These are phyloP conservation scores for Hydrochoerus hydrochaeris DNA, from an alignment of 2,113 vertebrate species.

Conservation along the genomic window DNA sequence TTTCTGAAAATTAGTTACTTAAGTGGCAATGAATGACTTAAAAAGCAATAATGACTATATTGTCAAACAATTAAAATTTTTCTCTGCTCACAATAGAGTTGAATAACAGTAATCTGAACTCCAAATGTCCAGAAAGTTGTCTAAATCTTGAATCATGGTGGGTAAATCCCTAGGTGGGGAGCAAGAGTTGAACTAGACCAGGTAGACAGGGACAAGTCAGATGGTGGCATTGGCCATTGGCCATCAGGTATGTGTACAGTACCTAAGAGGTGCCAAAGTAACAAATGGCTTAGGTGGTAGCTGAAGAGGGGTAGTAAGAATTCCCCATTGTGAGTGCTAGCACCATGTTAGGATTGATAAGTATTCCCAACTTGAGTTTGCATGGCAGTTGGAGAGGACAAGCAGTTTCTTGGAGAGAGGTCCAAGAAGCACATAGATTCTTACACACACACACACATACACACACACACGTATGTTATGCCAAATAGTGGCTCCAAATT, in stretches of 20 bases:
- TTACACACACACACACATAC: neutral
- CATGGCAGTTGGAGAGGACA: neutral
- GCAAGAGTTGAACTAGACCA: neutral
- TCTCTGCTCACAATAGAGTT: neutral
- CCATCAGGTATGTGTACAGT: neutral
- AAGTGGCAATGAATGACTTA: neutral
- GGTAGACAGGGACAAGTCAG: neutral
- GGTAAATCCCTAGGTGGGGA: neutral
- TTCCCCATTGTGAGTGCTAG: neutral
- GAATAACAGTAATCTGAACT: neutral
- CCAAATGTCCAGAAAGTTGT: neutral
- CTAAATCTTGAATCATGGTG: constrained; percentile 14
- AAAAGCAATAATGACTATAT: constrained; percentile 13
- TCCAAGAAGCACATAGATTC: neutral
- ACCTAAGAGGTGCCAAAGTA: neutral
- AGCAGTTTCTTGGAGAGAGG: neutral
- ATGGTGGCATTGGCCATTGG: neutral
- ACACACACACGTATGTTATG: too few species aligned
- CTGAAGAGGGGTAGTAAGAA: neutral
- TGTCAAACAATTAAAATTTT: neutral
- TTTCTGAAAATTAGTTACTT: constrained; percentile 41
- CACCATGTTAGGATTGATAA: neutral
- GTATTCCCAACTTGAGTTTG: constrained; percentile 40
- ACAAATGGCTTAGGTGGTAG: neutral
- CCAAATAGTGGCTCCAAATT: neutral